Base-by-base conservation (phyloP, 2,888 invertebrate genomes). In the Pyrrhosoma nymphula region DNA sequence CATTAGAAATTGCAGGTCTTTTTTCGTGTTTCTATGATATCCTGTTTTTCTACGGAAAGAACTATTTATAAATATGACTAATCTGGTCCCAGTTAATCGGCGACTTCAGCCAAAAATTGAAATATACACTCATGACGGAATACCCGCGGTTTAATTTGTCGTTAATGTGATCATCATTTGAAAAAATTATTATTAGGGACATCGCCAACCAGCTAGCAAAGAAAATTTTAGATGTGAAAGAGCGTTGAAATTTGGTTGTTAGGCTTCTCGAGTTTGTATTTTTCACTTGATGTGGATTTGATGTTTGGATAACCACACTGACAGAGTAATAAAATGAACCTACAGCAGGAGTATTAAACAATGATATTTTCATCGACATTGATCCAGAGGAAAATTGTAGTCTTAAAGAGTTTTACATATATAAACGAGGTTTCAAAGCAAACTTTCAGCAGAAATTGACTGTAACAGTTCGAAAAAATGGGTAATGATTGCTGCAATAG, bases 51-150 rank as follows among this genome's bases (percentile, higher is more conserved):
- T 93, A 93, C 63, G 14, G 69, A 69, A 69, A 93, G 39, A 30
- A 69, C 93, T 93, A 93, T 20, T 39, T 82, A 82, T 35, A 35
- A 60, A 35, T 60, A 91, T 91, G 35, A 60, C 60, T 91, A 91
- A 0, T 60, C 91, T 93, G 93, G 93, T 93, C 93, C 93, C 93
- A 93, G 55, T 69, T 47, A 93, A 93, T 93, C 93, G 93, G 93
- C 93, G 93, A 93, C 69, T 47, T 93, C 69, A 47, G 39, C 93
- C 69, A 93, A 93, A 82, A 82, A 35, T 35, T 82, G 82, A 35
- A 82, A 82, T 82, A 82, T 35, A 82, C 18, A 18, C 18, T 82
- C n/a, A 0, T 69, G 69, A 69, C 26, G 26, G 26, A 26, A 69
- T 26, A 69, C 82, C 18, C 82, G 35, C 69, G 12, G 69, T 69